Evolutionary conservation across 2,113 vertebrate species (phyloP).

Genomic region (Alosa alosa): DNA sequence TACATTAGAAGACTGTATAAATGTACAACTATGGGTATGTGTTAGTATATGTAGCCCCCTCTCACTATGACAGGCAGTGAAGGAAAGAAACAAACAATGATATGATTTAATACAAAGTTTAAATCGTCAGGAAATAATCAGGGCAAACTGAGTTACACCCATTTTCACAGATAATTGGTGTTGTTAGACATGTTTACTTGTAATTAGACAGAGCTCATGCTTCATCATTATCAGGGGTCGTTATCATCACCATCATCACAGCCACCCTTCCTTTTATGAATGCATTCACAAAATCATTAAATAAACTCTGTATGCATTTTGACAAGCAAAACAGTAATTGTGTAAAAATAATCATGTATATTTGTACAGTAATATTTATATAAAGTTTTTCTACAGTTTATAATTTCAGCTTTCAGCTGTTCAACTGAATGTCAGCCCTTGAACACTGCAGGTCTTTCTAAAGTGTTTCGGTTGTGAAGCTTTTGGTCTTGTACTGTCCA

Average conservation of each 20-base stretch:
- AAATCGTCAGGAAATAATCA: neutral
- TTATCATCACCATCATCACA: slow-evolving; percentile 14
- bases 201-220: neutral
- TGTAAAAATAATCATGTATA: slow-evolving; percentile 75
- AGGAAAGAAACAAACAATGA: neutral
- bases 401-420: slow-evolving; percentile 87
- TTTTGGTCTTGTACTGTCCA: slow-evolving; percentile 88
- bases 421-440: slow-evolving; percentile 81
- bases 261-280: slow-evolving; percentile 35
- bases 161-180: neutral
- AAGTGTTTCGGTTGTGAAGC: slow-evolving; percentile 85
- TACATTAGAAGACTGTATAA: neutral
- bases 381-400: slow-evolving; percentile 97
- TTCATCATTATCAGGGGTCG: neutral
- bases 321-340: slow-evolving; percentile 58
- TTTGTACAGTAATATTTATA: slow-evolving; percentile 97
- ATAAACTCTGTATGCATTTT: slow-evolving; percentile 49
- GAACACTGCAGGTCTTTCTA: slow-evolving; percentile 77
- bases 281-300: neutral
- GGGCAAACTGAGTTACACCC: neutral
- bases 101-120: neutral
- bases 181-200: neutral
- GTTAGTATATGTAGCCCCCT: neutral
- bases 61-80: neutral
- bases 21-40: neutral